Base-by-base conservation (phyloP, 2,113 vertebrate species). In the Phyllopteryx taeniolatus region DNA sequence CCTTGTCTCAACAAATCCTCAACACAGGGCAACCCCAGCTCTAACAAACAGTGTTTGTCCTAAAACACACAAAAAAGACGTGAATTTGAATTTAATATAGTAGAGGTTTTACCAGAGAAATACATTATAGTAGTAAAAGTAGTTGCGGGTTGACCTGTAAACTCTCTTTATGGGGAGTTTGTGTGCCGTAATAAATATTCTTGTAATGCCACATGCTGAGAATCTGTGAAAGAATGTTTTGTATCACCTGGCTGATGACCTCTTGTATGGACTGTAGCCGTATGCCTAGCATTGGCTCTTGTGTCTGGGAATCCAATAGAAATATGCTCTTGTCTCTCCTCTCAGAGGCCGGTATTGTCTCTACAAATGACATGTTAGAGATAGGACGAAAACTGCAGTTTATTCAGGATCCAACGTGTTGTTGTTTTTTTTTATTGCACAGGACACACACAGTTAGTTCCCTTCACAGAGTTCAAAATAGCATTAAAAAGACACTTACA, bases 41-140 rank as follows among this genome's bases (percentile, higher is more conserved):
- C 90, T 63, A 94, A 80, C 51, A 94, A 83, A 74, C 93, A 93
- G 80, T 94, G 91, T 65, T 86, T 92, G 70, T 91, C 91, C 92
- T 94, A 79, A 19, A 33, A 72, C 43, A 78, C 15, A 72, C 35
- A 79, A 2, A 85, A 43, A 76, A 12, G 12, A 11, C 2, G 15
- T 31, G 53, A 8, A 68, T 67, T 42, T 74, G 19, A 4, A 56
- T 66, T 57, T n/a, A 22, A 2, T 15, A 44, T n/a, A 0, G 10
- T 20, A 6, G 9, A 5, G 11, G 8, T 63, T 59, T 15, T 33
- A 53, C 3, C 27, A 11, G 9, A 56, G 53, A 56, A 20, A 22
- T 11, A 19, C 35, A 61, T 46, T 62, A 61, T 5, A 61, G 64
- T 11, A 1, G 60, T 62, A 9, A 62, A 62, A 33, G 15, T 56